Percentiles rank a stretch among this genome's conserved stretches.
phyloP scores from a whole-genome alignment of 2,888 invertebrate species.

The Shargacucullia verbasci region DNA sequence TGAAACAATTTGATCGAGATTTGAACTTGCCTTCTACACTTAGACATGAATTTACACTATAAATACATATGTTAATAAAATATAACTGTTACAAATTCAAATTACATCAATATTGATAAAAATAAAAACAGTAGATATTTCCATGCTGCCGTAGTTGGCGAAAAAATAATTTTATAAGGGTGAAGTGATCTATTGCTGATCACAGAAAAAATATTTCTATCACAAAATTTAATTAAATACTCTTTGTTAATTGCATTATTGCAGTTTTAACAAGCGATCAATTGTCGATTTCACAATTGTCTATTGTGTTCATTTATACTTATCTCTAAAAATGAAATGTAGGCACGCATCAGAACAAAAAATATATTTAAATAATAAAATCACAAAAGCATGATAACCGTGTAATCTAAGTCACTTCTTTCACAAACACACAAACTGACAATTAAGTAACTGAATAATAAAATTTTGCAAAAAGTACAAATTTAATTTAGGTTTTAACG shows the following conservation, averaged over 20 bases:
- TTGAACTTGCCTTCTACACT: too few relatives aligned
- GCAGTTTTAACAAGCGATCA: neutral
- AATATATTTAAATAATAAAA: conserved; percentile 7
- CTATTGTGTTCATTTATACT: conserved; percentile 1
- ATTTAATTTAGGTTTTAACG: conserved; percentile 69
- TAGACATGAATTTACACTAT: too few relatives aligned
- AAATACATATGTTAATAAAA: too few relatives aligned
- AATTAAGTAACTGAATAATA: conserved; percentile 45
- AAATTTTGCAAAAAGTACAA: conserved; percentile 73
- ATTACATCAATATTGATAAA: too few relatives aligned
- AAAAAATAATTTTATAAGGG: neutral
- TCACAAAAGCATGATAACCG: conserved; percentile 34
- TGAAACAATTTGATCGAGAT: too few relatives aligned
- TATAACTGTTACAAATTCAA: too few relatives aligned
- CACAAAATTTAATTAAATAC: too few relatives aligned
- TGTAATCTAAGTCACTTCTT: conserved; percentile 47
- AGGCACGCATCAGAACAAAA: neutral
- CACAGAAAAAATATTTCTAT: neutral
- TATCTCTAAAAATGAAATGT: neutral
- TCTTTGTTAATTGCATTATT: too few relatives aligned
- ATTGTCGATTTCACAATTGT: neutral
- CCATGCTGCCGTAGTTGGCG: neutral
- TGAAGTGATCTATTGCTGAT: neutral
- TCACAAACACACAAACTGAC: conserved; percentile 52
- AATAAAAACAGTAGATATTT: neutral